Conservation (phyloP, 2,797 vertebrate species). For the Sciurus carolinensis region DNA sequence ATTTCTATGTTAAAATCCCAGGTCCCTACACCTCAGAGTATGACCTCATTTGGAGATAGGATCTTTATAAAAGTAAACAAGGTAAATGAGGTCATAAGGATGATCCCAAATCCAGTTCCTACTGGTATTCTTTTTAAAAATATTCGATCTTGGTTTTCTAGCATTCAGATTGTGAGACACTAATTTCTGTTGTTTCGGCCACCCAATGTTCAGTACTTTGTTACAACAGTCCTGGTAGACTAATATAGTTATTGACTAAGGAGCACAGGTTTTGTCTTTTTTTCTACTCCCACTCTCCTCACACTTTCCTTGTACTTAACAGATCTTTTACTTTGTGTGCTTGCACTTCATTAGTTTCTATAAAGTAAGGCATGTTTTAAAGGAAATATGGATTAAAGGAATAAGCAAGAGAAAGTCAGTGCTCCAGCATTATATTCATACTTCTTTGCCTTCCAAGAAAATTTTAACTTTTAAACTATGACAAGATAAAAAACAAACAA, state of each 20-base stretch:
- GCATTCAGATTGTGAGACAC: background rate
- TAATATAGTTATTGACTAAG: background rate
- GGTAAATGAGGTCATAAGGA: background rate
- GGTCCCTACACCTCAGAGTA: background rate
- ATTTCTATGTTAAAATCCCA: background rate
- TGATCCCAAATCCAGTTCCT: background rate
- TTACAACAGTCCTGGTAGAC: background rate
- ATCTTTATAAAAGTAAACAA: background rate
- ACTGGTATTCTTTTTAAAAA: background rate
- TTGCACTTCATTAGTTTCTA: constrained; percentile 15
- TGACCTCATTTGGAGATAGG: background rate
- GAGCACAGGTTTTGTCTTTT: background rate
- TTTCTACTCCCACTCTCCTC: background rate
- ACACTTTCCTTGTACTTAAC: background rate
- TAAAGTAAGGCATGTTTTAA: background rate
- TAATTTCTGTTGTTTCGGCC: background rate
- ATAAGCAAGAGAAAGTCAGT: constrained; percentile 2
- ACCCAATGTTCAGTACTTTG: background rate
- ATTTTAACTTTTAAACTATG: background rate
- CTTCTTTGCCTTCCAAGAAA: constrained; percentile 37
- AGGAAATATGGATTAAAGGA: constrained; percentile 52
- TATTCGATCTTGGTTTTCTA: background rate
- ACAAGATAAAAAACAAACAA: background rate
- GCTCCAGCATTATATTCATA: background rate
- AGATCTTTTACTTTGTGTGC: background rate